phyloP scores from a whole-genome alignment of 2,888 invertebrate species.

The Drosophila buzzatii region DNA sequence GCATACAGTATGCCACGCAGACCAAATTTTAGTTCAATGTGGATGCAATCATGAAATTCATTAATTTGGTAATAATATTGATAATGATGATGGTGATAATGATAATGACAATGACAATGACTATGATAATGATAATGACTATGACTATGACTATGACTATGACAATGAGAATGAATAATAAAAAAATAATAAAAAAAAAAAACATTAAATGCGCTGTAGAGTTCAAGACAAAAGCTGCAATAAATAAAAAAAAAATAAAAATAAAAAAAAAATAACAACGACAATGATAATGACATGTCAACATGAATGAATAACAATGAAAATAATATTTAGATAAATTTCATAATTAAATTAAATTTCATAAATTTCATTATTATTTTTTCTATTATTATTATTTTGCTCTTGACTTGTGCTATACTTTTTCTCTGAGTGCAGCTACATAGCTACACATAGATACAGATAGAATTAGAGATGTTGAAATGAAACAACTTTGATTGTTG shows the following conservation, averaged over 20 bases:
- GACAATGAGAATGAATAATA: background rate
- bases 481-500: slow-evolving; percentile 73
- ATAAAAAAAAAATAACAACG: background rate
- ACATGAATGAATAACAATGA: background rate
- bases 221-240: too few species aligned
- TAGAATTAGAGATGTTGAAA: slow-evolving; percentile 43
- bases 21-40: too few species aligned
- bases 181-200: too few species aligned
- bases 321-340: too few species aligned
- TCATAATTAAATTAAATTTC: too few species aligned
- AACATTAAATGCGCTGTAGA: too few species aligned
- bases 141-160: background rate
- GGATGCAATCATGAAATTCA: background rate
- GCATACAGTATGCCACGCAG: background rate
- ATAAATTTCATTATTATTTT: too few species aligned
- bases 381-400: background rate
- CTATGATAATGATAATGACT: background rate
- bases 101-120: slow-evolving; percentile 1
- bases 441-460: slow-evolving; percentile 1
- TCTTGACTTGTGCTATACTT: background rate
- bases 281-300: background rate
- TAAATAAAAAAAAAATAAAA: too few species aligned
- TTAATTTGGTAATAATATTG: background rate
- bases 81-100: background rate
- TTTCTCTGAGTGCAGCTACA: slow-evolving; percentile 15